phyloP scores from a whole-genome alignment of 2,113 vertebrate species.

The Microtus montanus region DNA sequence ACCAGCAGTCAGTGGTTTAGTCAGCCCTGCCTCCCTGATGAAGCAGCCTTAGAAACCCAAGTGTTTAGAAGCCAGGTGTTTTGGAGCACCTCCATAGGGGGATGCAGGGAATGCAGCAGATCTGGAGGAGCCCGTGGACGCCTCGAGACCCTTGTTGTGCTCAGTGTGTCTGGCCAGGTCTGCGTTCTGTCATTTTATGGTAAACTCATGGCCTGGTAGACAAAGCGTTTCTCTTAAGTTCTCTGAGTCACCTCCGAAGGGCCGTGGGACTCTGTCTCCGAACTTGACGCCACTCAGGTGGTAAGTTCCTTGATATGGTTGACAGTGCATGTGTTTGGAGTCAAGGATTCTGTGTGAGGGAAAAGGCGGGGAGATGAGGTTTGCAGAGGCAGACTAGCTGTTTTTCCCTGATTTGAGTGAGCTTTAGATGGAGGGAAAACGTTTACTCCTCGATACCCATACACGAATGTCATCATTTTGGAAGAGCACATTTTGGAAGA shows the following conservation, averaged over 20 bases:
- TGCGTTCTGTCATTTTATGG: neutral
- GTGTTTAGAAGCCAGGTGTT: neutral
- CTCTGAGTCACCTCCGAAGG: neutral
- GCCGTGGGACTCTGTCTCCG: too few relatives aligned
- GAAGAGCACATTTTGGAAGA: neutral
- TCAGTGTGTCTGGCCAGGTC: neutral
- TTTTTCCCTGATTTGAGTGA: neutral
- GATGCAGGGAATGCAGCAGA: neutral
- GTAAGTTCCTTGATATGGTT: neutral
- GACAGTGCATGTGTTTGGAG: neutral
- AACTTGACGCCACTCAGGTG: too few relatives aligned
- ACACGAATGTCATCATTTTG: constrained; percentile 29
- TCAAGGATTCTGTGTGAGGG: neutral
- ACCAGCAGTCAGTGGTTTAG: neutral
- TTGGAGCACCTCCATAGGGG: neutral
- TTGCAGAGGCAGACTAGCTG: neutral
- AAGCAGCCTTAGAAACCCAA: neutral
- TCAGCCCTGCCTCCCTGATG: neutral
- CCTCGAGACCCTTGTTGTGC: neutral
- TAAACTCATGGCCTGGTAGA: neutral
- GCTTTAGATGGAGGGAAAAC: neutral
- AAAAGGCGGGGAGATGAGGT: neutral
- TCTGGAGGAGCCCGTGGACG: neutral
- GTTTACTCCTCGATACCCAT: neutral
- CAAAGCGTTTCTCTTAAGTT: neutral